These are phyloP conservation scores for Poecilia latipinna DNA, from an alignment of 2,113 vertebrate species.

Conservation along the genomic window DNA sequence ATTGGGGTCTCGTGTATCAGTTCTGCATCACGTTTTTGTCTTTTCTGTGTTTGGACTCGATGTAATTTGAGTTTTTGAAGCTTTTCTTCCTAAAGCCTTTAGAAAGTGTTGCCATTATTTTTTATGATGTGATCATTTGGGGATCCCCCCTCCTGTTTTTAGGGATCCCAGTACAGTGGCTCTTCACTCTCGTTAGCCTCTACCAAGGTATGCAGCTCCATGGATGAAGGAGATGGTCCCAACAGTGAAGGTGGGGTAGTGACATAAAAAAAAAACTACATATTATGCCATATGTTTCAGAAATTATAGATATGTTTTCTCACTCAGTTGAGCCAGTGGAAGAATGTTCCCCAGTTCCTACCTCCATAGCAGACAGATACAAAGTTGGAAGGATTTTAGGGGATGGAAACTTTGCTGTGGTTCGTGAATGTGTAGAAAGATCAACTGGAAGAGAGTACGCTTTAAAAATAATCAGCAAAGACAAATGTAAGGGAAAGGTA, in stretches of 20 bases:
- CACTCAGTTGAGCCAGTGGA: constrained; percentile 84
- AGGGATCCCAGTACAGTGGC: constrained; percentile 95
- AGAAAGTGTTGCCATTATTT: background rate
- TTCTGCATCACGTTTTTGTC: background rate
- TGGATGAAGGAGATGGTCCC: constrained; percentile 93
- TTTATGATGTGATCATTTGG: constrained; percentile 20
- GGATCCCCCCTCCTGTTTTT: constrained; percentile 37
- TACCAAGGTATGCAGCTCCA: constrained; percentile 97
- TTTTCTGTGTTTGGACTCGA: background rate
- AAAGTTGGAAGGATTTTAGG: constrained; percentile 96
- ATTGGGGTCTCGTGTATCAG: background rate
- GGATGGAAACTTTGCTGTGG: constrained; percentile 97
- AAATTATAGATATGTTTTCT: background rate
- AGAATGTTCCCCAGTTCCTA: constrained; percentile 88
- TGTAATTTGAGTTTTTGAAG: too few species aligned
- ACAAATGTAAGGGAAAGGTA: constrained; percentile 98
- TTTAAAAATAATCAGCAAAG: constrained; percentile 98
- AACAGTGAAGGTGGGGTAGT: constrained; percentile 85
- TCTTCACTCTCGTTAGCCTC: constrained; percentile 96
- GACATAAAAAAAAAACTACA: background rate
- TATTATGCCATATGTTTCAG: background rate
- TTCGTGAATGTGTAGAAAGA: constrained; percentile 97
- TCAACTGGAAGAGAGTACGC: constrained; percentile 95
- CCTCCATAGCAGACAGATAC: constrained; percentile 93
- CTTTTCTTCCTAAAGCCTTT: background rate